Percentiles rank a stretch among this genome's conserved stretches.
phyloP scores from a whole-genome alignment of 2,113 vertebrate genomes.

The Corvus cornix region DNA sequence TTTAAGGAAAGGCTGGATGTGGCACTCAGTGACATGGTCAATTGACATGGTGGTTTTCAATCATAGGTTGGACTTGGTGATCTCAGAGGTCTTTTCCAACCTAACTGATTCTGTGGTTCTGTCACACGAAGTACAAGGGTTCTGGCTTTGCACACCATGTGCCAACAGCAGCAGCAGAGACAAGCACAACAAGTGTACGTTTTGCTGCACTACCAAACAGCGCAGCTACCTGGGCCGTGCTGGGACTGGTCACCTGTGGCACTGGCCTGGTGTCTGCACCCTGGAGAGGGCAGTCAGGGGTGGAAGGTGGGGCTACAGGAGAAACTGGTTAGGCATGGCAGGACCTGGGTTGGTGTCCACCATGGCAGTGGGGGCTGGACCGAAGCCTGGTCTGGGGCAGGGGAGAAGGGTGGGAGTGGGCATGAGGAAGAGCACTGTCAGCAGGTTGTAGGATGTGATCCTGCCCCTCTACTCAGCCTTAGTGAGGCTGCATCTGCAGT shows the following conservation, averaged over 20 bases:
- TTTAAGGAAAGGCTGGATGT: background rate
- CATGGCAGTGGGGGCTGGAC: background rate
- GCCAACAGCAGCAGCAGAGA: background rate
- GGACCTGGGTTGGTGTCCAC: background rate
- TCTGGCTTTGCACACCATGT: fast-evolving
- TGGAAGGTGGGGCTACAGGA: background rate
- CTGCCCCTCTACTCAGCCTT: background rate
- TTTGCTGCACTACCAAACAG: fast-evolving
- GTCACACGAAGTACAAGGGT: background rate
- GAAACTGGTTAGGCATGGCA: fast-evolving
- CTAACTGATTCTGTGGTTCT: background rate
- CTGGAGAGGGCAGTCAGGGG: too few relatives aligned
- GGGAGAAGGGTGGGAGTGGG: background rate
- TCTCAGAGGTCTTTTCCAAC: background rate
- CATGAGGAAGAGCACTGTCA: background rate
- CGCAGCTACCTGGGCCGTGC: fast-evolving
- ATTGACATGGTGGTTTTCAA: fast-evolving
- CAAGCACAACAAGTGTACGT: fast-evolving
- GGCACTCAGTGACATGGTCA: background rate
- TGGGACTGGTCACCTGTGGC: background rate
- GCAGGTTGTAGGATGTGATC: background rate
- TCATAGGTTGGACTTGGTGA: fast-evolving
- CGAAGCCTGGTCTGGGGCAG: fast-evolving
- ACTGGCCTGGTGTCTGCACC: background rate
- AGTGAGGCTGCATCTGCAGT: background rate